Conservation (phyloP, 2,888 invertebrate genomes). For the Myathropa florea region DNA sequence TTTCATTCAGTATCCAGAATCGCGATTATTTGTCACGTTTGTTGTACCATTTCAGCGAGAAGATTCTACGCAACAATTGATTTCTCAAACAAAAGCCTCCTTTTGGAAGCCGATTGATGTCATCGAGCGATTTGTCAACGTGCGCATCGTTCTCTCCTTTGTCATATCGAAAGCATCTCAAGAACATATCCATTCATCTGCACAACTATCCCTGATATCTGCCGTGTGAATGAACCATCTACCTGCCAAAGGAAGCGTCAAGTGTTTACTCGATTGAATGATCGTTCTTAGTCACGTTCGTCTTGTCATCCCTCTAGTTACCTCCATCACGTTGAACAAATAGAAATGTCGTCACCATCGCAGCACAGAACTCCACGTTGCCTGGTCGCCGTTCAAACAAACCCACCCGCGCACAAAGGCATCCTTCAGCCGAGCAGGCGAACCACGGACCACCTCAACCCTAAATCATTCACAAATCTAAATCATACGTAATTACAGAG, state of each 20-base stretch:
- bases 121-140: neutral
- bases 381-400: neutral
- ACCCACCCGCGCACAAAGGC: neutral
- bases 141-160: neutral
- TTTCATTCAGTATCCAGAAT: no score
- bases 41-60: no score
- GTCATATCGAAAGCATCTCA: neutral
- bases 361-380: neutral
- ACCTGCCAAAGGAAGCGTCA: neutral
- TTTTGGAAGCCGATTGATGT: neutral
- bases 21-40: no score
- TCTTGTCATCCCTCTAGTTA: neutral
- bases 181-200: neutral
- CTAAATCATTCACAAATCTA: constrained; percentile 47
- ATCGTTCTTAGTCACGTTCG: neutral
- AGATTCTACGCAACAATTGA: neutral
- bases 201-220: no score
- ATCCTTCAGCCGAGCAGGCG: neutral
- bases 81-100: neutral
- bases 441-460: constrained; percentile 15
- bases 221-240: neutral
- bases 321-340: neutral
- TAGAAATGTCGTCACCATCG: neutral
- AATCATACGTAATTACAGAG: constrained; percentile 59
- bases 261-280: neutral